These are phyloP conservation scores for Fulmarus glacialis DNA, from an alignment of 2,113 vertebrate genomes.

Conservation along the genomic window DNA sequence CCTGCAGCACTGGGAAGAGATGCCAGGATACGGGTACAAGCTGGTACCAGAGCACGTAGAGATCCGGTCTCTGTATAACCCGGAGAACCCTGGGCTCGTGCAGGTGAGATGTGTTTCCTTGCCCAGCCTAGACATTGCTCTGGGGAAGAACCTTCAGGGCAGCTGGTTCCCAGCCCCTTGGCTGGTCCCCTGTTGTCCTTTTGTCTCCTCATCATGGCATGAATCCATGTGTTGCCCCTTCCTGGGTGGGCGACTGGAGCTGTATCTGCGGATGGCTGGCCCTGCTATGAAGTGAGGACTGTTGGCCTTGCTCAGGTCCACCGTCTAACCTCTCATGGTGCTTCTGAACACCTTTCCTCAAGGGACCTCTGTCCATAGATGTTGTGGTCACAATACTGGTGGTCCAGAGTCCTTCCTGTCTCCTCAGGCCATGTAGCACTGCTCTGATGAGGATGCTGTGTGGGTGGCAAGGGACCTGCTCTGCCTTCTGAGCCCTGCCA, in stretches of 20 bases:
- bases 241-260: background rate
- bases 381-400: background rate
- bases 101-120: constrained; percentile 76
- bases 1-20: constrained; percentile 88
- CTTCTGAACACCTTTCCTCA: background rate
- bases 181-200: background rate
- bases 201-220: background rate
- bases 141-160: background rate
- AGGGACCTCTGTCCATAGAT: background rate
- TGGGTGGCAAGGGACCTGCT: background rate
- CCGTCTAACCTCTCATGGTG: background rate
- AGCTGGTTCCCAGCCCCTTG: background rate
- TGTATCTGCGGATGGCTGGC: background rate
- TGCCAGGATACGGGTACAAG: constrained; percentile 83
- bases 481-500: background rate
- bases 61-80: constrained; percentile 81
- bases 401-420: background rate
- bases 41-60: constrained; percentile 93
- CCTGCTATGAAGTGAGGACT: background rate
- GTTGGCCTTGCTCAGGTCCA: background rate
- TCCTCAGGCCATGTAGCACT: background rate
- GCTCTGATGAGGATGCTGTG: background rate
- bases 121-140: background rate
- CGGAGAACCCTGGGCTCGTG: constrained; percentile 82
- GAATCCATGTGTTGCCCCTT: background rate